Percentiles rank a stretch among this genome's conserved stretches.
Evolutionary conservation across 2,888 invertebrate species (phyloP).

Genomic region (Diarsia rubi): DNA sequence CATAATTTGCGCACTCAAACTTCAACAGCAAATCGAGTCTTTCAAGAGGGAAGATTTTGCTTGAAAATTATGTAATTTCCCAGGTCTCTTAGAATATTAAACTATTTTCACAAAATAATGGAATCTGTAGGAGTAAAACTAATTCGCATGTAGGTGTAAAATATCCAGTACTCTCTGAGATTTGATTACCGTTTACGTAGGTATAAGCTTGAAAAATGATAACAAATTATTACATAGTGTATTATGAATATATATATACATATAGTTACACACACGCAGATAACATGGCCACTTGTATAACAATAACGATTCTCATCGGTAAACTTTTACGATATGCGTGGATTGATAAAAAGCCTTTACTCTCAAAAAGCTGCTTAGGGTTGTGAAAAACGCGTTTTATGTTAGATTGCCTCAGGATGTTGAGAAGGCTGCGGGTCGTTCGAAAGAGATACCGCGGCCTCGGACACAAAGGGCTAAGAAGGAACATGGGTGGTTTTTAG

Average conservation of each 20-base stretch:
- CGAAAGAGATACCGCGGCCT: too few species aligned
- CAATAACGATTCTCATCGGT: constrained; percentile 45
- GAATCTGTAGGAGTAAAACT: background rate
- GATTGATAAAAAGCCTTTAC: constrained; percentile 35
- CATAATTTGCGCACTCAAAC: background rate
- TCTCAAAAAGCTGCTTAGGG: constrained; percentile 12
- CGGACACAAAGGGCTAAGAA: too few species aligned
- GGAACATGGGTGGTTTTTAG: too few species aligned
- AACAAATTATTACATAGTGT: constrained; percentile 6
- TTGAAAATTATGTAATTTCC: background rate
- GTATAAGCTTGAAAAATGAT: background rate
- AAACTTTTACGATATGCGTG: constrained; percentile 45
- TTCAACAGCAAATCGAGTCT: background rate
- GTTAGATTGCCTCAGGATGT: background rate
- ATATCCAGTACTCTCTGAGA: background rate
- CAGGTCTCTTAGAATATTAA: background rate
- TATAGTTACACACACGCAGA: constrained; percentile 19
- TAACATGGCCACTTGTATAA: constrained; percentile 36
- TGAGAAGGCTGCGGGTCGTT: background rate
- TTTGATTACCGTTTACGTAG: background rate
- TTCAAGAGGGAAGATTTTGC: background rate
- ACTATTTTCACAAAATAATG: background rate
- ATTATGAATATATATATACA: background rate
- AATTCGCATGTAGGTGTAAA: background rate
- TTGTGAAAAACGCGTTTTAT: constrained; percentile 9